Base-by-base conservation (phyloP, 2,888 invertebrate genomes). In the Brachyptera putata region DNA sequence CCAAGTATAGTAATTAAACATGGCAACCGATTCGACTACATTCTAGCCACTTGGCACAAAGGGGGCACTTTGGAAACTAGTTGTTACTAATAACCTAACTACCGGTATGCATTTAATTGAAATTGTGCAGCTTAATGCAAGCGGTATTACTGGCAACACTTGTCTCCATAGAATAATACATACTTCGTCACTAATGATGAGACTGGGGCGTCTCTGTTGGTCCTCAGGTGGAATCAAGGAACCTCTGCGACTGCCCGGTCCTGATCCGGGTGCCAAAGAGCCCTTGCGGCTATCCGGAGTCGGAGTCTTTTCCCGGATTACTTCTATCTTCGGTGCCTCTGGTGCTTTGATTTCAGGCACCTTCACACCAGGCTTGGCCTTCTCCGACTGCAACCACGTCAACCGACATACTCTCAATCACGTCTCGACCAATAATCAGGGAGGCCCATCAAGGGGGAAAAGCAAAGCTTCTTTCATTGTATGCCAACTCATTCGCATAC, bases 141-240 rank as follows among this genome's bases (percentile, higher is more conserved):
- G n/a, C n/a, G n/a, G n/a, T n/a, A n/a, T n/a, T n/a, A n/a, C n/a
- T n/a, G n/a, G n/a, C n/a, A n/a, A n/a, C n/a, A n/a, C n/a, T n/a
- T n/a, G n/a, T n/a, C n/a, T n/a, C n/a, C n/a, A n/a, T n/a, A n/a
- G n/a, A n/a, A n/a, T n/a, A 13, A 13, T 37, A 26, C 61, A 76
- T 87, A 95, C 95, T 91, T 95, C 94, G 76, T 95, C 94, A 73
- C 92, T 91, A 73, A 95, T 93, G 71, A 95, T 89, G 68, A 95
- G 83, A 69, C 92, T 92, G 68, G 94, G 91, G 69, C 94, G 84
- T 70, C 94, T 84, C 76, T 87, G 86, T 75, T 86, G 89, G 74
- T 93, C 93, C n/a, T 70, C 70, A 5, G 90, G 91, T 69, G 93
- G 93, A 72, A 94, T 87, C 62, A 94, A 83, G 56, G 94, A 94